phyloP scores from a whole-genome alignment of 2,797 vertebrate species.

The Sebastes iracundus region DNA sequence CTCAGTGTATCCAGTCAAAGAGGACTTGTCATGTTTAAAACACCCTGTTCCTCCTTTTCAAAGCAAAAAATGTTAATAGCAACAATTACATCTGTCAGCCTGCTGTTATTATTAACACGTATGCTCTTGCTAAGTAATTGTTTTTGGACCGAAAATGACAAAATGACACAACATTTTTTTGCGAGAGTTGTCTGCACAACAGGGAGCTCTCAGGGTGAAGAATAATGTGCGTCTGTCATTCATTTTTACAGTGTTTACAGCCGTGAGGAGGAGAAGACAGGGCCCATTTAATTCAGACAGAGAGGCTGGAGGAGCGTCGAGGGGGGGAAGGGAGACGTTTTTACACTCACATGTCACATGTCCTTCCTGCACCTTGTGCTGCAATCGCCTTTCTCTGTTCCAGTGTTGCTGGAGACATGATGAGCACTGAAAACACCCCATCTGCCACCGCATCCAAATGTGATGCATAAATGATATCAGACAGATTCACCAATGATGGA shows the following conservation, averaged over 20 bases:
- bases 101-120: constrained; percentile 1
- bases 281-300: constrained; percentile 59
- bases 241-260: constrained; percentile 49
- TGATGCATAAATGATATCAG: background rate
- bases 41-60: background rate
- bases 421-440: constrained; percentile 9
- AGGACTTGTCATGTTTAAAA: constrained; percentile 32
- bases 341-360: constrained; percentile 41
- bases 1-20: constrained; percentile 1
- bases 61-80: constrained; percentile 9
- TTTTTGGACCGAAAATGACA: constrained; percentile 9
- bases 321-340: constrained; percentile 48
- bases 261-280: constrained; percentile 51
- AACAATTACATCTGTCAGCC: constrained; percentile 1
- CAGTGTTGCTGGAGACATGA: constrained; percentile 24
- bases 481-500: constrained; percentile 17
- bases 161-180: constrained; percentile 39
- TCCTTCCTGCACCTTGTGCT: constrained; percentile 49
- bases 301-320: constrained; percentile 28
- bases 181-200: background rate
- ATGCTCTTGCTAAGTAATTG: background rate
- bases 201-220: background rate
- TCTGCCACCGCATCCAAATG: constrained; percentile 23
- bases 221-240: constrained; percentile 50
- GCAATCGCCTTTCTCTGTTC: constrained; percentile 34